Base-by-base conservation (phyloP, 2,888 invertebrate species). In the Colostygia pectinataria region DNA sequence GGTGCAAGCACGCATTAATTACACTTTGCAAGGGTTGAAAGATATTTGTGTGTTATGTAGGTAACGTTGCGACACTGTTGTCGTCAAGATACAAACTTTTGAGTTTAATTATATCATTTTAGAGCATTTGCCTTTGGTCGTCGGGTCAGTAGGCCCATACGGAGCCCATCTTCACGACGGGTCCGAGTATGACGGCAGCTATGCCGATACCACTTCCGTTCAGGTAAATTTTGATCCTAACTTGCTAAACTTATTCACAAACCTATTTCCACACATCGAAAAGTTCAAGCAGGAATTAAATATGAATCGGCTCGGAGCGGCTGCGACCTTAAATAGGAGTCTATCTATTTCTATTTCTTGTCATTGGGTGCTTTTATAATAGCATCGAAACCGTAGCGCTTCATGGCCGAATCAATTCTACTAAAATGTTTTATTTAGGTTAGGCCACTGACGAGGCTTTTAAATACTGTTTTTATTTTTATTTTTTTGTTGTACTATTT, bases 91-190 rank as follows among this genome's bases (percentile, higher is more conserved):
- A 44, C 18, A 40, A 45, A 47, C 44, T 53, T 46, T 37, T n/a
- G 18, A 9, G 8, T 39, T 54, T 38, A 37, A 40, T 50, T 56
- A 57, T 61, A 41, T 60, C 41, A 50, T 63, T 69, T 47, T 61
- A 85, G 89, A 83, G 64, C 71, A 76, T 59, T 57, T 65, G 46
- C 89, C 96, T 7, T 74, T 94, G 61, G 92, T 98, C 34, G 96
- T 96, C 13, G 98, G 97, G 0, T 96, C 98, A 0, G 94, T 98
- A 53, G 98, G 98, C 0, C 97, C 98, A 0, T 98, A 96, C 76
- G 98, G 98, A 0, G 98, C 98, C 0, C 95, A 94, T 66, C 90
- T 97, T 25, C 95, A 95, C 71, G 97, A 99, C 78, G 96, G 96
- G 7, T 98, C 98, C 0, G 99, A 99, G 77, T 99, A 98, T 77